Evolutionary conservation across 2,888 invertebrate genomes (phyloP).

Genomic region (Orchestes rusci): DNA sequence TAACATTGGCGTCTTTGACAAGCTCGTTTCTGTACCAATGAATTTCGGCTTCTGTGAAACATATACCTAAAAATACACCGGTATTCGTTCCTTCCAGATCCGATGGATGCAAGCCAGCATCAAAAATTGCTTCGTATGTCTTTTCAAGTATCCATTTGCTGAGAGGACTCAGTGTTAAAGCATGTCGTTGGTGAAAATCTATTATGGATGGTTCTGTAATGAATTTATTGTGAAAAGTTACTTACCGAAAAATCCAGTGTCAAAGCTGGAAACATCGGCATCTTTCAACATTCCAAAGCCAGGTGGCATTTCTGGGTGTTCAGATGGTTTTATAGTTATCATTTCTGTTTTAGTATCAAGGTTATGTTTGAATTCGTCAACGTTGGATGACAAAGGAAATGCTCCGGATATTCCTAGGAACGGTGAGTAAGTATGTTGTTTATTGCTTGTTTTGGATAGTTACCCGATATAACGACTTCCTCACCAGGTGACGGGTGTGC

Average conservation of each 20-base stretch:
- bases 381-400: conserved; percentile 71
- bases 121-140: conserved; percentile 53
- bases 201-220: not conserved
- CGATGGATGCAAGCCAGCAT: conserved; percentile 61
- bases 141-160: conserved; percentile 54
- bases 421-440: not conserved
- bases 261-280: conserved; percentile 45
- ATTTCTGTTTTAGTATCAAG: conserved; percentile 75
- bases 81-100: conserved; percentile 64
- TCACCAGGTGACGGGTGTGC: conserved; percentile 54
- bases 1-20: conserved; percentile 7
- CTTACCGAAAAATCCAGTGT: conserved; percentile 49
- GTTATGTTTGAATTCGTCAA: conserved; percentile 61
- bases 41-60: conserved; percentile 70
- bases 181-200: conserved; percentile 47
- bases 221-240: conserved; percentile 16
- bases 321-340: conserved; percentile 69
- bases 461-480: conserved; percentile 59
- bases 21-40: conserved; percentile 59
- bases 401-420: conserved; percentile 51
- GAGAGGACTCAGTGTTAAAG: conserved; percentile 50
- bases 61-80: conserved; percentile 74
- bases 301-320: conserved; percentile 53
- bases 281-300: conserved; percentile 60
- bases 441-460: not conserved